Conservation (phyloP, 2,888 invertebrate genomes). For the Drosophila greeni region DNA sequence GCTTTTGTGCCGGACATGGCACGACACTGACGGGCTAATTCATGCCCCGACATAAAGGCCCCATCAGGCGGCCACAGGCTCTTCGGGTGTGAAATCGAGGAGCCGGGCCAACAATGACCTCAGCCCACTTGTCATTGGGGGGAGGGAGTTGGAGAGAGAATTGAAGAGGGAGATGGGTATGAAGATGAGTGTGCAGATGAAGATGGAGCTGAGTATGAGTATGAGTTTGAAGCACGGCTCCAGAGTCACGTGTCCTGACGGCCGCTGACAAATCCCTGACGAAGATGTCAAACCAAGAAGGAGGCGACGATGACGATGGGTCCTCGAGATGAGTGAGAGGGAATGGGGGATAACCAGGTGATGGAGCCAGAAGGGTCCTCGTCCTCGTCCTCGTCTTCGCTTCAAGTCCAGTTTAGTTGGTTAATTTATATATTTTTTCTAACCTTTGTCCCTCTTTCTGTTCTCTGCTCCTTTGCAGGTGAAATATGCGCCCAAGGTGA, state of each 20-base stretch:
- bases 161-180: no score
- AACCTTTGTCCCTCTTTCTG: no score
- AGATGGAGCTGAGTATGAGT: no score
- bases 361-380: background rate
- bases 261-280: constrained; percentile 52
- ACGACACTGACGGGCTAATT: constrained; percentile 67
- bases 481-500: constrained; percentile 93
- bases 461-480: constrained; percentile 81
- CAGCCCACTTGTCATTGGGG: constrained; percentile 33
- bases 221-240: background rate
- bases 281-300: constrained; percentile 26
- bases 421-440: no score
- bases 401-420: no score
- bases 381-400: no score
- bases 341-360: background rate
- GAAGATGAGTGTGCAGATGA: no score
- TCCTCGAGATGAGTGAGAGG: background rate
- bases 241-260: constrained; percentile 26
- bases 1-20: constrained; percentile 51
- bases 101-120: constrained; percentile 22
- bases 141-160: no score
- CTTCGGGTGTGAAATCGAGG: constrained; percentile 34
- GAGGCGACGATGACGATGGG: constrained; percentile 4
- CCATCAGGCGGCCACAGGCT: background rate
- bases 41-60: constrained; percentile 43